These are phyloP conservation scores for Clarias laeviceps DNA, from an alignment of 2,797 vertebrate genomes.

Conservation along the genomic window DNA sequence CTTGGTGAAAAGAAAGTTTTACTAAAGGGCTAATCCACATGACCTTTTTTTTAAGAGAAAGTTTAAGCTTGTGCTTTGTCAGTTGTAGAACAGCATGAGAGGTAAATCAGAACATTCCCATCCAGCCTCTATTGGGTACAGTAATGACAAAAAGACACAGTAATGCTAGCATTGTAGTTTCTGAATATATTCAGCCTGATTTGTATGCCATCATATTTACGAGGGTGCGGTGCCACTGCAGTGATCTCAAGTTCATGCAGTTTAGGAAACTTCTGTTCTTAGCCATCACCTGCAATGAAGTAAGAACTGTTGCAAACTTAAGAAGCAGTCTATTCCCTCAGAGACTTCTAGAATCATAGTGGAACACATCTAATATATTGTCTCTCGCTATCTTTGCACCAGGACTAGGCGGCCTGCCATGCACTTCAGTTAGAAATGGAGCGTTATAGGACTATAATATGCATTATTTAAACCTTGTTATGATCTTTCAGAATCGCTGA, in stretches of 20 bases:
- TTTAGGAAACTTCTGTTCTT: neutral
- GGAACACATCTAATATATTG: neutral
- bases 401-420: neutral
- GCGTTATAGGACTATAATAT: neutral
- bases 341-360: neutral
- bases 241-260: neutral
- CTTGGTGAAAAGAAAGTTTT: neutral
- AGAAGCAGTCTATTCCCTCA: neutral
- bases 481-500: neutral
- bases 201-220: neutral
- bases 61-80: neutral
- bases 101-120: neutral
- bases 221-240: no score
- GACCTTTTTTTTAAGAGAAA: no score
- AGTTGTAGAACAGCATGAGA: neutral
- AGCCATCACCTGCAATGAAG: neutral
- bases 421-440: neutral
- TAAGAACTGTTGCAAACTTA: neutral
- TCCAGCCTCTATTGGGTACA: neutral
- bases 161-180: neutral
- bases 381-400: neutral
- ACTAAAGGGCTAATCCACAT: neutral
- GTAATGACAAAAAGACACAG: neutral
- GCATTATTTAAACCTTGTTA: constrained; percentile 18
- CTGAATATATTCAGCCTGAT: neutral